Evolutionary conservation across 2,888 invertebrate genomes (phyloP), one percentile per base, ranked within the genome.

Genomic region (Pilophorus perplexus): DNA sequence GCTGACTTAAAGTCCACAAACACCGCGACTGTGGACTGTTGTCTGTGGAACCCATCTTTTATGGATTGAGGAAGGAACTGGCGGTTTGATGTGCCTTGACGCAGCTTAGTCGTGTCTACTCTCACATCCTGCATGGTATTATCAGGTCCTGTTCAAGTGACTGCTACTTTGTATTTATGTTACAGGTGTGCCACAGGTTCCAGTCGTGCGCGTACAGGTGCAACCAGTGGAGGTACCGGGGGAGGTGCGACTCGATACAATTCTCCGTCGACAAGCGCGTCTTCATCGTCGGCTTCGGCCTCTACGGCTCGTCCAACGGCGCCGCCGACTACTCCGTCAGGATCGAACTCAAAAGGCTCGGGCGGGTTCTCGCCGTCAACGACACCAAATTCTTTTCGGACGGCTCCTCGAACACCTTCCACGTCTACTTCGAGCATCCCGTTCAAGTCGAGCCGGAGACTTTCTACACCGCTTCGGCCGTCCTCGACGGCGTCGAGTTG

Each of bases 151-250:
- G n/a, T n/a, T n/a, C n/a, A n/a, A n/a, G n/a, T n/a, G n/a, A n/a
- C n/a, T n/a, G n/a, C n/a, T n/a, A n/a, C n/a, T n/a, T n/a, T n/a
- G 4, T 16, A 2, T 44, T 14, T 64, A 73, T 70, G 60, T 77
- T 77, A 12, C 80, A 93, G 87, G 89, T 93, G 60, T 95, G 95
- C 75, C 95, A 94, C 79, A 84, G 96, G 76, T 97, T 97, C 77
- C 93, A 94, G 78, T 95, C 95, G 8, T 94, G 94, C 75, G 96
- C 96, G 3, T 96, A 95, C 78, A 85, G 96, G 73, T 93, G 93
- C 74, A 97, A 96, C 76, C 96, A 97, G 77, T 97, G 97, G 96
- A 85, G 96, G 64, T 97, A 97, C 77, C 83, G 97, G 72, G 96
- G 96, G 1, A 85, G 96, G 62, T 95, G 95, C 77, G 97, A 97